These are phyloP conservation scores for Tubulanus polymorphus DNA, from an alignment of 2,888 invertebrate species.

Conservation along the genomic window DNA sequence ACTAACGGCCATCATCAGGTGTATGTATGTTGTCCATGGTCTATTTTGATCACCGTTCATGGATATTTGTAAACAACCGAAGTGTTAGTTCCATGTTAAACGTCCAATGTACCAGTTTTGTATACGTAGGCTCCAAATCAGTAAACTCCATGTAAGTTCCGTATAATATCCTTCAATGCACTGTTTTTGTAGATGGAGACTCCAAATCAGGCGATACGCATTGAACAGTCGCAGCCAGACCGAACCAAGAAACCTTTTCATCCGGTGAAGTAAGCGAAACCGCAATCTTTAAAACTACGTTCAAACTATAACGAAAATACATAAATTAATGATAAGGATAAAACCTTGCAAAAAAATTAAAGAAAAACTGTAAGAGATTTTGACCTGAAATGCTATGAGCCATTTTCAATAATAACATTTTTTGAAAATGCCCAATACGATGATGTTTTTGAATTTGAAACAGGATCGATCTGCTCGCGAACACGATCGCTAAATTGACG, in stretches of 20 bases:
- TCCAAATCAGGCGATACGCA: slow-evolving; percentile 86
- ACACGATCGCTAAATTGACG: slow-evolving; percentile 59
- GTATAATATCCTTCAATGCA: too few relatives aligned
- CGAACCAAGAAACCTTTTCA: slow-evolving; percentile 95
- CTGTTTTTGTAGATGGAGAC: slow-evolving; percentile 70
- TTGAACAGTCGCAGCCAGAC: slow-evolving; percentile 97
- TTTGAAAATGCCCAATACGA: neutral
- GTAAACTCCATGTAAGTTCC: slow-evolving; percentile 1
- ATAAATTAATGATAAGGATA: too few relatives aligned
- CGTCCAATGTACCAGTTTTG: too few relatives aligned
- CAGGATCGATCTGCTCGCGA: slow-evolving; percentile 67
- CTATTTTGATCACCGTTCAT: too few relatives aligned
- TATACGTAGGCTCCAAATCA: too few relatives aligned
- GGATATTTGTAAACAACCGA: too few relatives aligned
- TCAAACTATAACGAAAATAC: too few relatives aligned
- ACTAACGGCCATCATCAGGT: too few relatives aligned
- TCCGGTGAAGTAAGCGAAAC: slow-evolving; percentile 89
- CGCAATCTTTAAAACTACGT: too few relatives aligned
- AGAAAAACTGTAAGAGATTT: neutral
- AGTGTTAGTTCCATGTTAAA: too few relatives aligned
- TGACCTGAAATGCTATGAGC: slow-evolving; percentile 1
- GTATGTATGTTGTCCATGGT: too few relatives aligned
- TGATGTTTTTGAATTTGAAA: slow-evolving; percentile 3
- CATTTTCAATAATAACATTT: neutral
- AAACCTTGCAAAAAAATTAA: slow-evolving; percentile 1